Percentiles rank a stretch among this genome's conserved stretches.
Conservation (phyloP, 2,797 vertebrate genomes). For the Anisognathus igniventris region DNA sequence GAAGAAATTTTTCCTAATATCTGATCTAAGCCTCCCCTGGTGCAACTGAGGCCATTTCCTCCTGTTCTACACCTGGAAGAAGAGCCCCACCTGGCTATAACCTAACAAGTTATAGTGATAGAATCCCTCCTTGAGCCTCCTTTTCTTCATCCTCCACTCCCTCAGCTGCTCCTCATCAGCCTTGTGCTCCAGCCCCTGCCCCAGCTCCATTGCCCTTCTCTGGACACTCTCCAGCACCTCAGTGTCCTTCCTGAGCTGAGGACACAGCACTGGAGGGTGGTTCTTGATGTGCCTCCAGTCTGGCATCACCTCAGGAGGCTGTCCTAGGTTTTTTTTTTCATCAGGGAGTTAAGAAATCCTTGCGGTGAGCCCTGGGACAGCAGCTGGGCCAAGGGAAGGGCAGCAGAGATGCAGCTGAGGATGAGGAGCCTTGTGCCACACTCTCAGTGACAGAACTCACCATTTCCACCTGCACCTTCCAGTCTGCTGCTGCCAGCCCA, state of each 20-base stretch:
- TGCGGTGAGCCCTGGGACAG: background rate
- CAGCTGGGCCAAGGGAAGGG: background rate
- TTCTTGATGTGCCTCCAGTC: background rate
- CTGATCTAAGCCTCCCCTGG: background rate
- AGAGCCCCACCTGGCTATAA: background rate
- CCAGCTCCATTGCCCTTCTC: background rate
- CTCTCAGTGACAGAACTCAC: accelerated
- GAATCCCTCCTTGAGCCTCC: background rate
- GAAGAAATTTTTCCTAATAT: background rate
- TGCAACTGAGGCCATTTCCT: background rate
- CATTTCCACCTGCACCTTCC: background rate
- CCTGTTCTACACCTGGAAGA: background rate
- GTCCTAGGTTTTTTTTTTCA: background rate
- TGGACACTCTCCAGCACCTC: background rate
- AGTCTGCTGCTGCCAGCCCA: background rate
- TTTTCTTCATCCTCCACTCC: background rate
- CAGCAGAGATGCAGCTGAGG: background rate
- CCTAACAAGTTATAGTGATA: accelerated
- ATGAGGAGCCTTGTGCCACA: background rate
- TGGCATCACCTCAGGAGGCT: background rate
- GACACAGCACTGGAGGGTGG: background rate
- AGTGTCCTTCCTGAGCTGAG: accelerated
- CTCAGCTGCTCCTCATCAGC: background rate
- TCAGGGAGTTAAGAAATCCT: background rate
- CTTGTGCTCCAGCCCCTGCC: background rate